Conservation (phyloP, 2,888 invertebrate genomes). For the Hirtodrosophila confusa region DNA sequence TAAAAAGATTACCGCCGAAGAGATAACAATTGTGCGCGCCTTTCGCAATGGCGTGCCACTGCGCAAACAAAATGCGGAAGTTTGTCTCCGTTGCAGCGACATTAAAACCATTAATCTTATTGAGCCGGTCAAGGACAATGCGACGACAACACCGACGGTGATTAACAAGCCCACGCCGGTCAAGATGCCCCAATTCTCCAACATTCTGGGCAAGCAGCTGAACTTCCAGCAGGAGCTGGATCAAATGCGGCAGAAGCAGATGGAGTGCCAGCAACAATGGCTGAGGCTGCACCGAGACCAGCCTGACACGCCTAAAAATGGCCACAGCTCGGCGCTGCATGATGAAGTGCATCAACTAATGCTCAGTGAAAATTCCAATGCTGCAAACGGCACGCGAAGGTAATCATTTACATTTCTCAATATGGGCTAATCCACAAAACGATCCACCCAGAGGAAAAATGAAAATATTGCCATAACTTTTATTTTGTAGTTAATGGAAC, state of each 20-base stretch:
- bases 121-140: constrained; percentile 85
- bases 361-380: constrained; percentile 75
- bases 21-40: constrained; percentile 90
- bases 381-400: constrained; percentile 46
- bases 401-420: constrained; percentile 16
- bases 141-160: constrained; percentile 76
- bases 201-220: constrained; percentile 70
- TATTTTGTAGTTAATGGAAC: too few relatives aligned
- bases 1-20: constrained; percentile 88
- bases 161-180: constrained; percentile 84
- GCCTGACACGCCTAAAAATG: constrained; percentile 44
- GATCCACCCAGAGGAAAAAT: too few relatives aligned
- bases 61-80: constrained; percentile 86
- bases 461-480: too few relatives aligned
- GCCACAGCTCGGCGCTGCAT: constrained; percentile 66
- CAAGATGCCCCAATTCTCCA: constrained; percentile 82
- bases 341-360: constrained; percentile 81
- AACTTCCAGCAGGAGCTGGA: constrained; percentile 53
- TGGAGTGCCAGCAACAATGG: constrained; percentile 26
- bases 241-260: too few relatives aligned
- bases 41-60: constrained; percentile 90
- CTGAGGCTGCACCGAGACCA: constrained; percentile 41
- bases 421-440: too few relatives aligned
- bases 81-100: constrained; percentile 85
- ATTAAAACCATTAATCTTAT: constrained; percentile 91